Conservation (phyloP, 2,888 invertebrate genomes). For the Scaptomyza caliginosa region DNA sequence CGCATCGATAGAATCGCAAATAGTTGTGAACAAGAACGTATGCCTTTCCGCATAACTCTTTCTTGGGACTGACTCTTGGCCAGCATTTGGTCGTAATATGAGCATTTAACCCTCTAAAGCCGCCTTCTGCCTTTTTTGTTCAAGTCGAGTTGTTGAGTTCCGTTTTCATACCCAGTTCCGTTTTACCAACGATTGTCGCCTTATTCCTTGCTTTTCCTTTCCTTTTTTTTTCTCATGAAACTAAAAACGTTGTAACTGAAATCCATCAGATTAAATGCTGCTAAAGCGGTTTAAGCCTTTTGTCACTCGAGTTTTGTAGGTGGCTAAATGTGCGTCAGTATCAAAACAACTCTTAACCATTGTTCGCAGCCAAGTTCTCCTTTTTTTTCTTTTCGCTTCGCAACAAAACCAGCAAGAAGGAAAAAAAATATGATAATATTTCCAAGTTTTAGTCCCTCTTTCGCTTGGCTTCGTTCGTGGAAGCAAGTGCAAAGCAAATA, state of each 20-base stretch:
- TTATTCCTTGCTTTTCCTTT: conserved; percentile 8
- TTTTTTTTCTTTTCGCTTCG: too few relatives aligned
- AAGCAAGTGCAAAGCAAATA: conserved; percentile 62
- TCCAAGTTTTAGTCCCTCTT: background rate
- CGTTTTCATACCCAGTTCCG: conserved; percentile 10
- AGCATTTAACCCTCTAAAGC: conserved; percentile 71
- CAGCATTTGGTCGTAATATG: conserved; percentile 65
- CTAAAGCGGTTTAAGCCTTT: conserved; percentile 77
- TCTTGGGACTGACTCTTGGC: conserved; percentile 65
- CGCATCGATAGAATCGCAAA: conserved; percentile 61
- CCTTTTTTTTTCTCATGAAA: conserved; percentile 62
- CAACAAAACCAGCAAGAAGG: too few relatives aligned
- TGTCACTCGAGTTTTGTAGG: conserved; percentile 71
- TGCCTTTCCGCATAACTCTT: conserved; percentile 67
- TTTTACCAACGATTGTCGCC: conserved; percentile 9
- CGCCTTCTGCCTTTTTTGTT: conserved; percentile 42
- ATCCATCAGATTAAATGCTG: conserved; percentile 69
- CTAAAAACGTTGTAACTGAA: conserved; percentile 65
- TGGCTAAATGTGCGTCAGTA: conserved; percentile 65
- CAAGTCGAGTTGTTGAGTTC: conserved; percentile 25
- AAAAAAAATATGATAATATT: conserved; percentile 53
- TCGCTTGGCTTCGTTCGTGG: conserved; percentile 33
- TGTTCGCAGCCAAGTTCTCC: conserved; percentile 34
- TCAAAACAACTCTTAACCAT: conserved; percentile 48
- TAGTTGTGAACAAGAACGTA: conserved; percentile 14